These are phyloP conservation scores for Paraplagusia blochii DNA, from an alignment of 2,113 vertebrate species.

Conservation along the genomic window DNA sequence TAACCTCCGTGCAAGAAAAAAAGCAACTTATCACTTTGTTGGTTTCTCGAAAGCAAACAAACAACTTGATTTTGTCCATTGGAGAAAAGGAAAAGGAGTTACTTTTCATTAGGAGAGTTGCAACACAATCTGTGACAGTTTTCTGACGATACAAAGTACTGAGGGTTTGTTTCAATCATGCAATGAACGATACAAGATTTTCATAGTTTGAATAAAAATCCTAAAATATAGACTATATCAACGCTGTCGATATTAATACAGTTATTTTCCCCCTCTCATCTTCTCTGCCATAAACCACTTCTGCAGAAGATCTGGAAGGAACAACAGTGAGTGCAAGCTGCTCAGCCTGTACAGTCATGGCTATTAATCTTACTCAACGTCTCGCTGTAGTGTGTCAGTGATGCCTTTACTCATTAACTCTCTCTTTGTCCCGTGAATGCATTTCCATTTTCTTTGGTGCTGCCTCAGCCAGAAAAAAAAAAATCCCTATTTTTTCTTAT, in stretches of 20 bases:
- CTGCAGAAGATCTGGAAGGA: background rate
- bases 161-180: too few species aligned
- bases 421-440: background rate
- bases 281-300: background rate
- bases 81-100: too few species aligned
- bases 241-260: too few species aligned
- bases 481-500: background rate
- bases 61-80: too few species aligned
- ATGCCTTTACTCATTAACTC: slow-evolving; percentile 7
- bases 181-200: too few species aligned
- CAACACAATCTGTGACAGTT: too few species aligned
- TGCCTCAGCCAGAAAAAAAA: background rate
- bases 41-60: too few species aligned
- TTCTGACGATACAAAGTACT: too few species aligned
- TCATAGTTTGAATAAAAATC: too few species aligned
- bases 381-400: background rate
- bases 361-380: background rate
- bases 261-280: background rate
- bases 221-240: background rate
- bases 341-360: background rate
- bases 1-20: too few species aligned
- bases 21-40: too few species aligned
- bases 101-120: too few species aligned
- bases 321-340: background rate
- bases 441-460: background rate